Evolutionary conservation across 1,140 invertebrate genomes (phyloP), one percentile per base, ranked within the genome.

Genomic region (Halesus radiatus): DNA sequence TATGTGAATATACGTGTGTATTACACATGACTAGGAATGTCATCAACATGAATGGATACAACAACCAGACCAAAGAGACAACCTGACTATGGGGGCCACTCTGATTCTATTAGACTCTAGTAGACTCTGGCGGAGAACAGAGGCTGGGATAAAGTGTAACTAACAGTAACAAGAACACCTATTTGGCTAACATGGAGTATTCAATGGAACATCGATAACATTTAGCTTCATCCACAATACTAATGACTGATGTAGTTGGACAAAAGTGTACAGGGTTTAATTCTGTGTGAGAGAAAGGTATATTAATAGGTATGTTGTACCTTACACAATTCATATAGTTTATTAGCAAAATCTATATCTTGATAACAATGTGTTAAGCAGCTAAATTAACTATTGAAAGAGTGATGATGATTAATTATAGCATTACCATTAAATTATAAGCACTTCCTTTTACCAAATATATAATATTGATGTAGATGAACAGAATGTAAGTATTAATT

Each of bases 361-460:
- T 68, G 20, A 66, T 78, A 66, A 78, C 60, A 78, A 79, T 76
- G 79, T 80, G 76, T 80, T 83, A 83, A 83, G 79, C 82, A 64
- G 76, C 82, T 81, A 79, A 77, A 76, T 80, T 75, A 83, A 83
- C 82, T 83, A 83, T 80, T 81, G 68, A 83, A 45, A 80, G 64
- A 80, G 82, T 83, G 82, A 83, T 83, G 80, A 83, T 83, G 82
- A 83, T 83, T 83, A 83, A 80, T 81, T 80, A 83, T 80, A 83
- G 82, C 82, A 83, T 80, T 79, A 83, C 79, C 82, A 79, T 79
- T 79, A 81, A 83, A 83, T 76, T 80, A 83, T 76, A 83, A 83
- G 82, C 82, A 73, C 79, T 83, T 81, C 79, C 81, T 83, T 81
- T 76, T 72, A 81, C 82, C 82, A 78, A 83, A 76, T 78, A 76